These are phyloP conservation scores for Saguinus midas DNA, from an alignment of 2,113 vertebrate species.

Conservation along the genomic window DNA sequence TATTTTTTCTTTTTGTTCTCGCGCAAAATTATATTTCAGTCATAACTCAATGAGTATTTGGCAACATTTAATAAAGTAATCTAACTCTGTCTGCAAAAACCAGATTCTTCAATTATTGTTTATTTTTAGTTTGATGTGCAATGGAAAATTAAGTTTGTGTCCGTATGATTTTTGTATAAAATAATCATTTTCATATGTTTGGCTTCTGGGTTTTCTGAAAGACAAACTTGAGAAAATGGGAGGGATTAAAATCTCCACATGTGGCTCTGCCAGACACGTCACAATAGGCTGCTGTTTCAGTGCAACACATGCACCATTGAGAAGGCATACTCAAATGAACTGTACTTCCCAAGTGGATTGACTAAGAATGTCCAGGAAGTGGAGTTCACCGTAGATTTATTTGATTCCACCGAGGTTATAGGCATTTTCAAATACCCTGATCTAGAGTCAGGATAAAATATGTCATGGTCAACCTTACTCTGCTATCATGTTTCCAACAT, in stretches of 20 bases:
- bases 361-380: neutral
- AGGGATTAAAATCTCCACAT: neutral
- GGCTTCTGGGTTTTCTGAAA: slow-evolving; percentile 34
- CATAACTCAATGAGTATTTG: neutral
- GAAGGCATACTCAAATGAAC: neutral
- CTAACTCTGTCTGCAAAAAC: slow-evolving; percentile 40
- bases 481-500: neutral
- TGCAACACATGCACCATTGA: neutral
- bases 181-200: slow-evolving; percentile 63
- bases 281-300: neutral
- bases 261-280: neutral
- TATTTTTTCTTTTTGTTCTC: neutral
- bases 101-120: slow-evolving; percentile 27
- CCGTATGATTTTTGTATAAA: slow-evolving; percentile 56
- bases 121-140: slow-evolving; percentile 60
- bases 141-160: slow-evolving; percentile 38
- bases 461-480: neutral
- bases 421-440: neutral
- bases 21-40: neutral
- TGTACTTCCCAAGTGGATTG: neutral
- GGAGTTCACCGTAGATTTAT: neutral
- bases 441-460: neutral
- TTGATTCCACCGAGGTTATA: neutral
- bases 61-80: slow-evolving; percentile 1
- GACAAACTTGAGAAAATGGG: slow-evolving; percentile 43